Evolutionary conservation across 1,140 invertebrate species (phyloP), one percentile per base, ranked within the genome.

Genomic region (Musca vetustissima): DNA sequence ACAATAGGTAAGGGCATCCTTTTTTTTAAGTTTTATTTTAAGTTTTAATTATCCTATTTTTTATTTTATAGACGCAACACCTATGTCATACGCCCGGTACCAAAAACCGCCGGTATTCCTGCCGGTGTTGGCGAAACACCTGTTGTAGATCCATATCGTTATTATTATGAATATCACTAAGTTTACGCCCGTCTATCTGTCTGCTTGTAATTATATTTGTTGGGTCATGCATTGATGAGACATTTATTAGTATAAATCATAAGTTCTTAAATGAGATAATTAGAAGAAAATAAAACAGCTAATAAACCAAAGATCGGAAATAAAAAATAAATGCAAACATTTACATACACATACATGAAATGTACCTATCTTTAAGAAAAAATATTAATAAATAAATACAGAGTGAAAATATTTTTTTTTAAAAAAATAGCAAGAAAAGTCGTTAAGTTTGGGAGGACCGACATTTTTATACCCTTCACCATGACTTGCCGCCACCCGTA

Each of bases 1-100:
- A 86, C 77, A 87, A 88, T 80, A 86, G 87, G 86, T 87, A 72
- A 83, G n/a, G n/a, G n/a, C n/a, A n/a, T n/a, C n/a, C n/a, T n/a
- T n/a, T n/a, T n/a, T n/a, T n/a, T n/a, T n/a, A n/a, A n/a, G n/a
- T n/a, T n/a, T n/a, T n/a, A n/a, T n/a, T n/a, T n/a, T n/a, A n/a
- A n/a, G 49, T 19, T 66, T 50, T 21, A 69, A 71, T 59, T 70
- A 76, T 57, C n/a, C 22, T 7, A 74, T 81, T 80, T 78, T 21
- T 8, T 28, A 28, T 28, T 4, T 32, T 65, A 47, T 32, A 87
- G 87, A 80, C 84, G 87, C 71, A 87, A 85, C 80, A 83, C 86
- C 36, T 87, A 87, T 78, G 85, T 88, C 74, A 86, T 88, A 77
- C 83, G 87, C 72, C 87, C 86, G 71, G 84, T 84, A 19, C 78